Conservation (phyloP, 1,140 invertebrate genomes). For the Drosophila kohkoa region DNA sequence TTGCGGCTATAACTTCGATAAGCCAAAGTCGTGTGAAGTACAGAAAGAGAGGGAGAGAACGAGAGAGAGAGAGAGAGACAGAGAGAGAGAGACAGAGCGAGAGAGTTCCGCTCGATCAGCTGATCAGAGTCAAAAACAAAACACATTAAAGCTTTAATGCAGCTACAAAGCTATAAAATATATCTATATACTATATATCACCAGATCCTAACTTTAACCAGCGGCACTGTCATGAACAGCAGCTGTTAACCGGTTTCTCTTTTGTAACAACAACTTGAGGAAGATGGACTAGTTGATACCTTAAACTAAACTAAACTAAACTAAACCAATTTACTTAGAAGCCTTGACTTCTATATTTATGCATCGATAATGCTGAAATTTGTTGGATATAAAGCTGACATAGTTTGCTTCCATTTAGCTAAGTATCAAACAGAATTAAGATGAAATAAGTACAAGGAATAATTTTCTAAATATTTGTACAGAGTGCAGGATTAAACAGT, state of each 20-base stretch:
- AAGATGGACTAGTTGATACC: neutral
- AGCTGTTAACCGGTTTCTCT: neutral
- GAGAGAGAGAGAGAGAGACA: too few species aligned
- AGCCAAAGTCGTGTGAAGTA: neutral
- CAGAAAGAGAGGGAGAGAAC: too few species aligned
- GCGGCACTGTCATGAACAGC: conserved; percentile 17
- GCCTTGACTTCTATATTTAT: too few species aligned
- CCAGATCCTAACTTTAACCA: neutral
- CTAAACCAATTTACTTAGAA: too few species aligned
- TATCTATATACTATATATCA: too few species aligned
- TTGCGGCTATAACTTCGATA: conserved; percentile 8
- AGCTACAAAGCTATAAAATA: neutral
- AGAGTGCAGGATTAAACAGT: too few species aligned
- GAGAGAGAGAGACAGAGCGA: too few species aligned
- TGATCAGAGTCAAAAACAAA: neutral
- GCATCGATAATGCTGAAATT: neutral
- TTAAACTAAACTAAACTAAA: neutral
- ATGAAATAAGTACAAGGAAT: too few species aligned
- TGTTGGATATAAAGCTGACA: neutral
- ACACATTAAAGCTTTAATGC: neutral
- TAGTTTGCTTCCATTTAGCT: too few species aligned
- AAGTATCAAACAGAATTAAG: too few species aligned
- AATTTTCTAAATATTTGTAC: too few species aligned
- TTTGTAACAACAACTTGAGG: too few species aligned
- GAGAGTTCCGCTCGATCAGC: neutral